Conservation (phyloP, 2,888 invertebrate genomes). For the Tortricodes alternella region DNA sequence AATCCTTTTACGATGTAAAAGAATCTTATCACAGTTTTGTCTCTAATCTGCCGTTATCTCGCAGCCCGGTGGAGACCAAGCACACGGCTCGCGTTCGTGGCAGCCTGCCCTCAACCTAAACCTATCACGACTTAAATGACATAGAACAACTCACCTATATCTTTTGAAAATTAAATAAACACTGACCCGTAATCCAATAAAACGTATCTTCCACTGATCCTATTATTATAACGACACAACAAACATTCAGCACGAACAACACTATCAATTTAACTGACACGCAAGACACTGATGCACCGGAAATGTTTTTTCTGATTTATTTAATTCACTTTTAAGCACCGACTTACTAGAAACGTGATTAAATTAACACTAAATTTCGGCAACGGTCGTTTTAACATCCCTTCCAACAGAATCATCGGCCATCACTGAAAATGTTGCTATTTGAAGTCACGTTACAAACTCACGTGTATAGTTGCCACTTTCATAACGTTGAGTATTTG, state of each 20-base stretch:
- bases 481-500: neutral
- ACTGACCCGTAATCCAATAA: constrained; percentile 79
- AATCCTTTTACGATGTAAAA: constrained; percentile 24
- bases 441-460: constrained; percentile 63
- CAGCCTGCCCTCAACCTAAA: constrained; percentile 43
- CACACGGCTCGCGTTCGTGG: constrained; percentile 64
- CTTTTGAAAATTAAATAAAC: constrained; percentile 65
- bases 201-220: constrained; percentile 73
- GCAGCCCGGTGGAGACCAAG: constrained; percentile 44
- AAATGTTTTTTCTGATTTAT: constrained; percentile 49
- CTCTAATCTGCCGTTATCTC: constrained; percentile 78
- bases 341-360: constrained; percentile 65
- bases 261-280: constrained; percentile 63
- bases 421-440: constrained; percentile 72
- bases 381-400: constrained; percentile 61
- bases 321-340: constrained; percentile 61
- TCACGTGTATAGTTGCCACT: constrained; percentile 60
- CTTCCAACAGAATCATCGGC: constrained; percentile 73
- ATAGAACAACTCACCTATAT: constrained; percentile 62
- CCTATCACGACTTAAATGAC: constrained; percentile 26
- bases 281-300: constrained; percentile 60
- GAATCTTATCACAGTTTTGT: constrained; percentile 75
- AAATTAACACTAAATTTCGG: constrained; percentile 69
- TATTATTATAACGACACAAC: constrained; percentile 76
- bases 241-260: constrained; percentile 69